Evolutionary conservation across 2,113 vertebrate genomes (phyloP).

Genomic region (Phasianus colchicus): DNA sequence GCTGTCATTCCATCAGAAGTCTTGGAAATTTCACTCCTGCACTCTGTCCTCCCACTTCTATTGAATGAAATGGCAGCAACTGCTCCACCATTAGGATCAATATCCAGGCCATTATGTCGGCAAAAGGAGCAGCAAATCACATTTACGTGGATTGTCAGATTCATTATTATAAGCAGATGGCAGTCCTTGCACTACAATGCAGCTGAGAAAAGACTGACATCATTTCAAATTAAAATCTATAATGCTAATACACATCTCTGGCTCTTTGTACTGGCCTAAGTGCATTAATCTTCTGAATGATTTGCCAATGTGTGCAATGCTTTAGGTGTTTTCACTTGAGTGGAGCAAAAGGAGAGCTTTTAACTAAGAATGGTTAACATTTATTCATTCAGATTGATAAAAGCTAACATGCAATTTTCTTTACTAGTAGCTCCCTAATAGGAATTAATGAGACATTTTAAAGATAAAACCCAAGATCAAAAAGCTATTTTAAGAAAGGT

Average conservation of each 20-base stretch:
- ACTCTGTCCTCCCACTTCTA: conserved; percentile 76
- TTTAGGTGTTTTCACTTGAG: conserved; percentile 79
- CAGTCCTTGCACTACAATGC: conserved; percentile 84
- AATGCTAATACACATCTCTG: conserved; percentile 90
- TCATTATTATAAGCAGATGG: conserved; percentile 98
- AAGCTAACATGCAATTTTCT: conserved; percentile 80
- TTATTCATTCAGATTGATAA: conserved; percentile 80
- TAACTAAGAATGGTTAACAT: conserved; percentile 76
- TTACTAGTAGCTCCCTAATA: conserved; percentile 76
- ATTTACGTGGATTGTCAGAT: conserved; percentile 91
- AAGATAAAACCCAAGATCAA: conserved; percentile 61
- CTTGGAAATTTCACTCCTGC: conserved; percentile 33
- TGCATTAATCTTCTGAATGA: conserved; percentile 83
- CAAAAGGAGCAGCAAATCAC: conserved; percentile 90
- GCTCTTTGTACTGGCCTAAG: conserved; percentile 80
- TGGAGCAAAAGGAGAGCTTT: conserved; percentile 77
- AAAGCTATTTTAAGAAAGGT: conserved; percentile 19
- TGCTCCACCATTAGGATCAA: conserved; percentile 89
- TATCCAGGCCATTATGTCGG: conserved; percentile 88
- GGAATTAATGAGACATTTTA: conserved; percentile 77
- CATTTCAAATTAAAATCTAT: conserved; percentile 98
- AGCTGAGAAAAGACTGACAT: conserved; percentile 89
- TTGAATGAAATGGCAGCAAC: conserved; percentile 84
- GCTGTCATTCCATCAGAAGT: neutral
- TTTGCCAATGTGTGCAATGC: conserved; percentile 70